phyloP scores from a whole-genome alignment of 2,888 invertebrate species.

The Dryomyza anilis region DNA sequence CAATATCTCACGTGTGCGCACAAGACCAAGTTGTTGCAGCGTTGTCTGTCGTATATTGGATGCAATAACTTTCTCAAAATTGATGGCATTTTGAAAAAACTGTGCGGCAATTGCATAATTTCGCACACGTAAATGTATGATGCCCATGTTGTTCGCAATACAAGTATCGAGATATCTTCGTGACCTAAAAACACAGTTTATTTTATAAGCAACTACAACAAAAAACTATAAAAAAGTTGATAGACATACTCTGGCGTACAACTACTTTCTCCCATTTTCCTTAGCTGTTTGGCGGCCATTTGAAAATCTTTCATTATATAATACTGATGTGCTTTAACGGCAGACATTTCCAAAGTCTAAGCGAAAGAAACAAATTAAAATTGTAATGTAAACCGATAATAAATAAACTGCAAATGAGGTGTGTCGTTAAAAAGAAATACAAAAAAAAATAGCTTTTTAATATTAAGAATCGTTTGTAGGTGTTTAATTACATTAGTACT shows the following conservation, averaged over 20 bases:
- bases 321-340: slow-evolving; percentile 60
- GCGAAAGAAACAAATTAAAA: neutral
- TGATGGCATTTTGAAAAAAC: slow-evolving; percentile 60
- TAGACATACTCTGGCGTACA: slow-evolving; percentile 22
- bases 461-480: too few species aligned
- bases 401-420: too few species aligned
- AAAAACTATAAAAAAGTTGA: neutral
- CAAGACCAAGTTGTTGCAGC: slow-evolving; percentile 54
- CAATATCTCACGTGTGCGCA: slow-evolving; percentile 58
- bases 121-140: slow-evolving; percentile 59
- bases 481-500: too few species aligned
- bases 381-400: neutral
- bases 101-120: slow-evolving; percentile 61
- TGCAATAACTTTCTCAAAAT: slow-evolving; percentile 55
- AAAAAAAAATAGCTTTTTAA: neutral
- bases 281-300: slow-evolving; percentile 61
- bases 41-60: slow-evolving; percentile 47
- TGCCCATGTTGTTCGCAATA: slow-evolving; percentile 62
- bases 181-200: neutral
- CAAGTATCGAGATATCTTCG: slow-evolving; percentile 55
- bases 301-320: slow-evolving; percentile 62
- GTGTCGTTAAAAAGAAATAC: neutral
- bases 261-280: slow-evolving; percentile 44
- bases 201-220: neutral
- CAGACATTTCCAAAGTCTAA: slow-evolving; percentile 33